Evolutionary conservation across 1,140 invertebrate species (phyloP).

Genomic region (Sinonovacula constricta): DNA sequence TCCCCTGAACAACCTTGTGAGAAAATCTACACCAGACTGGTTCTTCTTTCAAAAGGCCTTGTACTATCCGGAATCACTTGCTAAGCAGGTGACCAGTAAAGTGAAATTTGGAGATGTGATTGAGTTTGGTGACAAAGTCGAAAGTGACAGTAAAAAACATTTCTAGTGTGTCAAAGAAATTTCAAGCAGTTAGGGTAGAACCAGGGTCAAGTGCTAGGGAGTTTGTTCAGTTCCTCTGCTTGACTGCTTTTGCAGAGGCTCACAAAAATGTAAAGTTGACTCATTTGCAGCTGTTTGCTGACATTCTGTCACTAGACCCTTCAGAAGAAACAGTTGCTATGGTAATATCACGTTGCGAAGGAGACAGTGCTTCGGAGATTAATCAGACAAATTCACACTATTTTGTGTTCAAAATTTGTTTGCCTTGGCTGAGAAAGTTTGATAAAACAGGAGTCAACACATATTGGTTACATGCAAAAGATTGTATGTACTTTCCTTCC

Average conservation of each 20-base stretch:
- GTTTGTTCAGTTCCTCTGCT: constrained; percentile 54
- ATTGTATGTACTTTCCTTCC: constrained; percentile 60
- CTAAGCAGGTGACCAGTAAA: constrained; percentile 52
- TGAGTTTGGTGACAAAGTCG: background rate
- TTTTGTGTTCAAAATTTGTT: constrained; percentile 64
- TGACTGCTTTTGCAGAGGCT: constrained; percentile 55
- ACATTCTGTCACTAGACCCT: constrained; percentile 55
- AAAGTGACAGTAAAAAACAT: background rate
- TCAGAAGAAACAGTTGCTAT: constrained; percentile 54
- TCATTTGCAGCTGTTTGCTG: constrained; percentile 58
- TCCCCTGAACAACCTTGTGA: too few relatives aligned
- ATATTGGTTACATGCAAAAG: constrained; percentile 29
- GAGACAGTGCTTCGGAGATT: constrained; percentile 48
- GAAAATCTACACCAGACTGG: too few relatives aligned
- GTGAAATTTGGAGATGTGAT: constrained; percentile 42
- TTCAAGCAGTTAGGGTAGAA: too few relatives aligned
- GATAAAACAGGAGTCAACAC: constrained; percentile 39
- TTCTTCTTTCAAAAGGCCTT: too few relatives aligned
- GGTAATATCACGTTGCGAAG: constrained; percentile 60
- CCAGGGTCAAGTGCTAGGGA: background rate
- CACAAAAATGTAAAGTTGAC: constrained; percentile 44
- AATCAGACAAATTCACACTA: constrained; percentile 57
- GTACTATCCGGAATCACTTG: constrained; percentile 39
- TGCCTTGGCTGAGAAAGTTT: constrained; percentile 60
- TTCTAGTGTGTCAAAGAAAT: background rate